Evolutionary conservation across 2,797 vertebrate species (phyloP).

Genomic region (Macrochelys suwanniensis): DNA sequence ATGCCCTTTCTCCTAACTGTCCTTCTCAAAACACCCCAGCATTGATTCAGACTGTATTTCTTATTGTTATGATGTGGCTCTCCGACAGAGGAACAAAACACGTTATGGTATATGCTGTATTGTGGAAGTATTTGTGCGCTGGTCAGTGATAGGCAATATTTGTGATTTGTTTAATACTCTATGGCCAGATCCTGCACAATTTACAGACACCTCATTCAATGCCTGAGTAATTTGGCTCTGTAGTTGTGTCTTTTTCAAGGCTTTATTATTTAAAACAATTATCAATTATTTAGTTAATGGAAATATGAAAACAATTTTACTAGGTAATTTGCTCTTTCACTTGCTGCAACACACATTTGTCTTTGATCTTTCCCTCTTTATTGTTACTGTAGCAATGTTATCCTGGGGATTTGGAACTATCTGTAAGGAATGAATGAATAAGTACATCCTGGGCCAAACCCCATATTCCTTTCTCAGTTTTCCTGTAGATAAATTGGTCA

Average conservation of each 20-base stretch:
- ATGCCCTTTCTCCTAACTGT: background rate
- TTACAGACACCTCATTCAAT: background rate
- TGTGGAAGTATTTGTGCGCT: background rate
- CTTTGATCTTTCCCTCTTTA: background rate
- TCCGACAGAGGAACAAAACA: slow-evolving; percentile 1
- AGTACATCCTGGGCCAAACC: background rate
- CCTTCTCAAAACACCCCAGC: background rate
- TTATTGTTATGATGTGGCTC: background rate
- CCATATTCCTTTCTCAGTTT: background rate
- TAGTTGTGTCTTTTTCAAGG: rapidly evolving
- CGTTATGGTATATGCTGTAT: background rate
- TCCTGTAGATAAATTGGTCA: background rate
- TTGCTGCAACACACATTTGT: background rate
- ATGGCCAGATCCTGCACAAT: background rate
- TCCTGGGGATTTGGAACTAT: background rate
- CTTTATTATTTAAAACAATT: background rate
- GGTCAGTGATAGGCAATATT: background rate
- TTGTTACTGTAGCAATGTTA: background rate
- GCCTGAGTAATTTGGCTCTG: background rate
- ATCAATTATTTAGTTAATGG: background rate
- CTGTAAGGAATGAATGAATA: rapidly evolving
- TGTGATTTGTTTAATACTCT: background rate
- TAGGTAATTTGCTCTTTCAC: background rate
- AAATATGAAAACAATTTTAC: background rate
- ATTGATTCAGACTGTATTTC: background rate